Percentiles rank a stretch among this genome's conserved stretches.
Conservation (phyloP, 2,113 vertebrate genomes). For the Brienomyrus longianalis region DNA sequence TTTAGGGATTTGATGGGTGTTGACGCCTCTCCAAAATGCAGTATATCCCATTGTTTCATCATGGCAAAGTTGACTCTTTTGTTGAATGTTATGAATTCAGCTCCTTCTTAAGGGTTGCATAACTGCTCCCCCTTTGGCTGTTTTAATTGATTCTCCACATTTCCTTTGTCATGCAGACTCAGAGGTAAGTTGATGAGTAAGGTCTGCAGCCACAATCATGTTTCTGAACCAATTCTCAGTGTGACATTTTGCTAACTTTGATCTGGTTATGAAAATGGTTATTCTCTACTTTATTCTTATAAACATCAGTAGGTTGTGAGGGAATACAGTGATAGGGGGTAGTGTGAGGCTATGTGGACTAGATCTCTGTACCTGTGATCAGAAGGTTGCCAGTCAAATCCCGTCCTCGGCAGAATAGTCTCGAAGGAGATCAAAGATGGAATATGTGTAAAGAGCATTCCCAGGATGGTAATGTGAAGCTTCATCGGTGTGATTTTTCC, state of each 20-base stretch:
- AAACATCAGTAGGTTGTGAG: background rate
- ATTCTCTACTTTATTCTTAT: background rate
- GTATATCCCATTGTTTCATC: background rate
- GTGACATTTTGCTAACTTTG: background rate
- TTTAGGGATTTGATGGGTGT: background rate
- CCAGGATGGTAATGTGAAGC: background rate
- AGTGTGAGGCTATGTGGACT: background rate
- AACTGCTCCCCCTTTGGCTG: background rate
- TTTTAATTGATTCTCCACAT: background rate
- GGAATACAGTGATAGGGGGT: background rate
- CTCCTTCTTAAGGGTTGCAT: background rate
- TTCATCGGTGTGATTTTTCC: background rate
- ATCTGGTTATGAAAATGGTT: background rate
- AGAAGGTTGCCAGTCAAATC: background rate
- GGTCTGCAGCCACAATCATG: background rate
- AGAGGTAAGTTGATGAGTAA: background rate
- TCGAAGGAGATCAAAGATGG: background rate
- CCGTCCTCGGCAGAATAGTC: background rate
- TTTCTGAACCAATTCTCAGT: background rate
- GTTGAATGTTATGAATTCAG: background rate
- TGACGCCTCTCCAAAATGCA: background rate
- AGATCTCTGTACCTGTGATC: background rate
- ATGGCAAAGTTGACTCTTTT: background rate
- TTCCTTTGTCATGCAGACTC: background rate
- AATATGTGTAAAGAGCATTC: background rate